phyloP scores from a whole-genome alignment of 2,797 vertebrate species.

The Rhadinocentrus ornatus region DNA sequence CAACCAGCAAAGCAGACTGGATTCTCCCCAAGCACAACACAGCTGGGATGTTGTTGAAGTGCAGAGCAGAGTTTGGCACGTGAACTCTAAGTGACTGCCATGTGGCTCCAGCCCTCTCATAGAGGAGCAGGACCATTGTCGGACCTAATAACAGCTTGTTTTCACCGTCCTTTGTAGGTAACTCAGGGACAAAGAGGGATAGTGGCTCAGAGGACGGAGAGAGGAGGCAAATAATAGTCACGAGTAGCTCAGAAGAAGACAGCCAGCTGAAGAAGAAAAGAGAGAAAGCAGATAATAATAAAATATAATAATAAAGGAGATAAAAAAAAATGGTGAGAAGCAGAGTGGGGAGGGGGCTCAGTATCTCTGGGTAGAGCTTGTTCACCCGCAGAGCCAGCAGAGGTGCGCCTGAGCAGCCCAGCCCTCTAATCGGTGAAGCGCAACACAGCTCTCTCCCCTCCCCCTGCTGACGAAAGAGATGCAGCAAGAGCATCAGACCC shows the following conservation, averaged over 20 bases:
- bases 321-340: constrained; percentile 21
- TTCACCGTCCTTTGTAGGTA: constrained; percentile 45
- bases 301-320: constrained; percentile 21
- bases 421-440: constrained; percentile 78
- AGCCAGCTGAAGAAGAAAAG: constrained; percentile 11
- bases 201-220: constrained; percentile 18
- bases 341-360: constrained; percentile 31
- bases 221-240: constrained; percentile 20
- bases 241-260: constrained; percentile 27
- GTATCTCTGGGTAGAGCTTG: constrained; percentile 85
- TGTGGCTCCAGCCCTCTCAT: constrained; percentile 44
- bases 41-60: constrained; percentile 34
- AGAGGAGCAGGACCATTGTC: constrained; percentile 42
- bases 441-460: constrained; percentile 72
- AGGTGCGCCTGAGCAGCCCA: constrained; percentile 72
- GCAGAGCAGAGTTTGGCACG: constrained; percentile 54
- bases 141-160: constrained; percentile 61
- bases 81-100: constrained; percentile 59
- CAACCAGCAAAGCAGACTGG: constrained; percentile 11
- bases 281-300: constrained; percentile 23
- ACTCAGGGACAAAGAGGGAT: constrained; percentile 15
- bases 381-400: constrained; percentile 77
- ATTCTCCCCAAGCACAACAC: constrained; percentile 13
- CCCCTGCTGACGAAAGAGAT: constrained; percentile 77
- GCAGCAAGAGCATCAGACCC: constrained; percentile 75